Evolutionary conservation across 2,888 invertebrate species (phyloP), one percentile per base, ranked within the genome.

Genomic region (Silvanus unidentatus): DNA sequence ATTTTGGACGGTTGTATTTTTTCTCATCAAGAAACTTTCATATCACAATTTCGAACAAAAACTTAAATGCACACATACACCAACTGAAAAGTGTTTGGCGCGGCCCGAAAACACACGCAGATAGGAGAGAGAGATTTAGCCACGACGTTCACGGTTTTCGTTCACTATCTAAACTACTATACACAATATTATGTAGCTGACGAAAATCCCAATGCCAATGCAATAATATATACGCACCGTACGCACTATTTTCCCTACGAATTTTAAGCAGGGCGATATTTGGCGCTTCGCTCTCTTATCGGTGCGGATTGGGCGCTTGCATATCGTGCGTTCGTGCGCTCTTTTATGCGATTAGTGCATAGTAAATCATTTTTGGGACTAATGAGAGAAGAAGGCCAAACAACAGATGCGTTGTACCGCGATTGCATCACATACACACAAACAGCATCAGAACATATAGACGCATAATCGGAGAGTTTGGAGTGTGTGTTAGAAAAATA

Each of bases 221-320:
- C 58, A 57, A 53, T 57, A 55, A 54, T 50, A 53, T 48, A 50
- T 53, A 55, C 57, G 53, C 54, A 53, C 54, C 50, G 54, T 47
- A 50, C 52, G 51, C 53, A 49, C 42, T 29, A 44, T 40, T 42
- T 41, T 37, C 42, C 40, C 48, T 45, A 12, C 10, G 4, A 32
- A 12, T 32, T 32, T 12, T 32, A 12, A n/a, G 3, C 32, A 32
- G n/a, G 3, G 32, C 10, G 32, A 5, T n/a, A 32, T 22, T 22
- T 22, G 4, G 22, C 22, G 8, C 8, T 22, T 5, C 22, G n/a
- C n/a, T n/a, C n/a, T n/a, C n/a, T n/a, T n/a, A n/a, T n/a, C n/a
- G n/a, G n/a, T n/a, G n/a, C n/a, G n/a, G n/a, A n/a, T n/a, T n/a
- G n/a, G n/a, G n/a, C n/a, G n/a, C n/a, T n/a, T n/a, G n/a, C n/a